A percentile compares a stretch with the other conserved stretches of the same genome.
These are phyloP conservation scores for Callorhinus ursinus DNA, from an alignment of 2,113 vertebrate genomes.

Conservation along the genomic window DNA sequence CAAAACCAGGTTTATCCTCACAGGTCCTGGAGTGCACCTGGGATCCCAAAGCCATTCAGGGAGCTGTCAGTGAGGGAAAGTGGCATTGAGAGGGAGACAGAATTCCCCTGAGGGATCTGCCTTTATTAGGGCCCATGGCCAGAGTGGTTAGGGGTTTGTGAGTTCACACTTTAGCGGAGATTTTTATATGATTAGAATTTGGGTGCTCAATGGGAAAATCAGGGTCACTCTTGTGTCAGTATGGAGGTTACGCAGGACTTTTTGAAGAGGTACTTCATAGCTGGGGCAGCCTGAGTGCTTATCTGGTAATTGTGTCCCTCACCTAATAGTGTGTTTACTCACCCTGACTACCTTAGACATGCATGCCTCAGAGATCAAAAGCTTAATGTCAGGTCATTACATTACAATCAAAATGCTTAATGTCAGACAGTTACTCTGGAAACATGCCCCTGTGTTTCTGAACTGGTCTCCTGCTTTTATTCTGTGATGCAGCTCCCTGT, in stretches of 20 bases:
- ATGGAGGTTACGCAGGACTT: not conserved
- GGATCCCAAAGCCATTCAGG: not conserved
- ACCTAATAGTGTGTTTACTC: not conserved
- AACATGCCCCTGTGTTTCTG: not conserved
- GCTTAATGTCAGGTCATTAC: not conserved
- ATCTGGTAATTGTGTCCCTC: not conserved
- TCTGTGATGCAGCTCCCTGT: not conserved
- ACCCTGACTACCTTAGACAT: too few relatives aligned
- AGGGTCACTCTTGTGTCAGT: not conserved
- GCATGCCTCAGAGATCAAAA: not conserved
- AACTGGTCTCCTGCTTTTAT: not conserved
- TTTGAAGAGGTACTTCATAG: not conserved
- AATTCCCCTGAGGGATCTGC: accelerated
- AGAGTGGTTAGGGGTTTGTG: not conserved
- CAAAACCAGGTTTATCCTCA: not conserved
- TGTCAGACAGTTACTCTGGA: not conserved
- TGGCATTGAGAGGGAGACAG: not conserved
- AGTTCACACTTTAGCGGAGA: accelerated
- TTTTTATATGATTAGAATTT: not conserved
- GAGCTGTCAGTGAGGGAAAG: not conserved
- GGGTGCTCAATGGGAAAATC: not conserved
- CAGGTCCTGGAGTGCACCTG: not conserved
- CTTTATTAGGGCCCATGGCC: not conserved
- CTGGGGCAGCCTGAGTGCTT: too few relatives aligned
- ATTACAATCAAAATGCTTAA: not conserved